Evolutionary conservation across 2,797 vertebrate genomes (phyloP).

Genomic region (Rallus crepitans): DNA sequence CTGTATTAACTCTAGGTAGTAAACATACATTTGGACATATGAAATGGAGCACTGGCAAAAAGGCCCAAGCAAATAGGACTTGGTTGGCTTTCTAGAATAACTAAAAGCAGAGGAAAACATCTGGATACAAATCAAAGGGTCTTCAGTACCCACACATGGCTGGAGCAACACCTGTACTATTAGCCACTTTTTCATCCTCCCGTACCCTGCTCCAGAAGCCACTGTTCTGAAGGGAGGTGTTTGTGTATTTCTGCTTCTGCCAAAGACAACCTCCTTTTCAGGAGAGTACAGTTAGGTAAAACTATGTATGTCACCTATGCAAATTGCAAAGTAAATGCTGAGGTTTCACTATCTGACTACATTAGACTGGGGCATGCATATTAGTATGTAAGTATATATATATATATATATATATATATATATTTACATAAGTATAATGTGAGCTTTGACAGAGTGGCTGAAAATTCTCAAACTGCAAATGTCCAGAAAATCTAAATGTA

Average conservation of each 20-base stretch:
- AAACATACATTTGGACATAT: neutral
- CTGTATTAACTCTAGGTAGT: neutral
- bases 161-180: neutral
- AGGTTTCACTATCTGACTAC: neutral
- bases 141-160: neutral
- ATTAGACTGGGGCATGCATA: neutral
- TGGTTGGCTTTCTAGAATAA: neutral
- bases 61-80: neutral
- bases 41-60: neutral
- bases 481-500: neutral
- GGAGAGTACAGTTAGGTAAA: neutral
- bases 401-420: neutral
- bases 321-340: neutral
- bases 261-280: neutral
- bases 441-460: neutral
- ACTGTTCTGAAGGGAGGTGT: neutral
- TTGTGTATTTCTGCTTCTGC: neutral
- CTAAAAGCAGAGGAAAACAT: neutral
- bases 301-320: neutral
- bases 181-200: neutral
- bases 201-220: neutral
- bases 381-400: neutral
- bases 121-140: neutral
- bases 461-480: neutral
- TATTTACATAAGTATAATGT: neutral